These are phyloP conservation scores for Drosophila barbarae DNA, from an alignment of 2,888 invertebrate genomes.

Conservation along the genomic window DNA sequence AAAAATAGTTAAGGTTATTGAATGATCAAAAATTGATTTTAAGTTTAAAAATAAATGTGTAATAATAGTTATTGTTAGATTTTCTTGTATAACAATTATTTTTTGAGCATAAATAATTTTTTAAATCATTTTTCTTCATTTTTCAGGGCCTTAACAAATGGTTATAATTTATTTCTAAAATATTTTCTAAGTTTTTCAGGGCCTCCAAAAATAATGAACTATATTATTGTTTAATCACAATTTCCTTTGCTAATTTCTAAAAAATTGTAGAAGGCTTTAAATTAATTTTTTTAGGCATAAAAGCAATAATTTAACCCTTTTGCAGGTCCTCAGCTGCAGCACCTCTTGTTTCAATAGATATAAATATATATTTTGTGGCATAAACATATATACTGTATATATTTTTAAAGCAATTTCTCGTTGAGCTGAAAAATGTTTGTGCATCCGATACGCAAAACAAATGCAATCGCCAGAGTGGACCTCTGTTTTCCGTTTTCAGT, in stretches of 20 bases:
- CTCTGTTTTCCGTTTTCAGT: constrained; percentile 8
- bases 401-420: constrained; percentile 34
- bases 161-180: not conserved
- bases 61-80: too few species aligned
- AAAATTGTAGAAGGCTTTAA: not conserved
- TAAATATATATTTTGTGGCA: too few species aligned
- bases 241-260: not conserved
- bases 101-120: too few species aligned
- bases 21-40: too few species aligned
- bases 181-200: not conserved
- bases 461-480: constrained; percentile 38
- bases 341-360: not conserved
- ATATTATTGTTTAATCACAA: not conserved
- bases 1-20: too few species aligned
- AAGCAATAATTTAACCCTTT: not conserved
- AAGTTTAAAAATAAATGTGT: too few species aligned
- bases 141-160: not conserved
- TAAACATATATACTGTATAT: not conserved
- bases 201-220: not conserved
- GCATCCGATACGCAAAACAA: constrained; percentile 63
- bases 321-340: not conserved
- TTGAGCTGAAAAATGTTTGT: constrained; percentile 41
- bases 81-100: too few species aligned
- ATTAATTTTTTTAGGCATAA: not conserved
- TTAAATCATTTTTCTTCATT: too few species aligned